Conservation (phyloP, 2,113 vertebrate genomes). For the Mormyrus iriodes region DNA sequence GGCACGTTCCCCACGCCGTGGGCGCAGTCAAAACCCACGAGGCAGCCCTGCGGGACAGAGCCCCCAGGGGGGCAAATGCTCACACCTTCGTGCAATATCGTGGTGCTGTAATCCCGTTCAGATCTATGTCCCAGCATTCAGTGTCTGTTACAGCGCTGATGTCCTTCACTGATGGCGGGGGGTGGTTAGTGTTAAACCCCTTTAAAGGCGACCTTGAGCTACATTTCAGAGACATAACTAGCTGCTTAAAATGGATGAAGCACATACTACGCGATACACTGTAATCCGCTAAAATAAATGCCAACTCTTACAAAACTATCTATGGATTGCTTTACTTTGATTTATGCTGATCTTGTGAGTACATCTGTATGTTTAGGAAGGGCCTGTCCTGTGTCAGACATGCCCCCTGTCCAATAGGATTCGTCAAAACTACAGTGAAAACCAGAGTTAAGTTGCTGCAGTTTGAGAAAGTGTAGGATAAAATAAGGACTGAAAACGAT, state of each 20-base stretch:
- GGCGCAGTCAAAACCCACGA: conserved; percentile 88
- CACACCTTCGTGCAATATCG: not conserved
- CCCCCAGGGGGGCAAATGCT: not conserved
- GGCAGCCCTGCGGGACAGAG: conserved; percentile 71
- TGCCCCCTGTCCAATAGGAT: not conserved
- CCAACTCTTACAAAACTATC: not conserved
- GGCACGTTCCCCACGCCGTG: conserved; percentile 84
- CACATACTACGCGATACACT: not conserved
- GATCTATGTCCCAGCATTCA: not conserved
- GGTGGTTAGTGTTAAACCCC: not conserved
- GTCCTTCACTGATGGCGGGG: not conserved
- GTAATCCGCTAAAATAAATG: not conserved
- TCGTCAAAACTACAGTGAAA: not conserved
- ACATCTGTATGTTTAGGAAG: not conserved
- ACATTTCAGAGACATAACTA: not conserved
- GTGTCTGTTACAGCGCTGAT: not conserved
- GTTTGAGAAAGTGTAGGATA: not conserved
- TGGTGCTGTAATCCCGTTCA: not conserved
- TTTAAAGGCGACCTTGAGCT: not conserved
- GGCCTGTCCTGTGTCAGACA: not conserved
- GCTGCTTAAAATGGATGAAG: not conserved
- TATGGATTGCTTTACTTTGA: not conserved
- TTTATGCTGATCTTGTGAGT: not conserved
- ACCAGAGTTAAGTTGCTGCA: not conserved
- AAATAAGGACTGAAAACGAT: not conserved